Evolutionary conservation across 2,113 vertebrate genomes (phyloP), one percentile per base, ranked within the genome.

Genomic region (Xiphias gladius): DNA sequence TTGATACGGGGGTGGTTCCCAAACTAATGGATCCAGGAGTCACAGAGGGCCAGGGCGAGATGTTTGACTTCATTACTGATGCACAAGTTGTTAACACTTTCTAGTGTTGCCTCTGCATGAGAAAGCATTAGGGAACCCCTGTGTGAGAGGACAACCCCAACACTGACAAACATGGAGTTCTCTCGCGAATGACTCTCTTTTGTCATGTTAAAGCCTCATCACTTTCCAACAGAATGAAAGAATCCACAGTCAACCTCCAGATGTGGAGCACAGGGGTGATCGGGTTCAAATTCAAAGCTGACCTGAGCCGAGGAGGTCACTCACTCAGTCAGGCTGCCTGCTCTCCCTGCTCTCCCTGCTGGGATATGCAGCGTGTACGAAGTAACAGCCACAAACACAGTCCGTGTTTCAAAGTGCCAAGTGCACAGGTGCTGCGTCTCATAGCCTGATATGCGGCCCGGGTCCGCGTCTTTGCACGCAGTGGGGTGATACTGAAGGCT

Each of bases 401-500:
- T 4, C 66, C 48, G 62, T 70, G 69, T 69, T 67, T 73, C 66
- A 62, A 70, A 80, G 84, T 88, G 89, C 75, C 81, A 88, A 66
- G 57, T 54, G 82, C 80, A 88, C 91, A 90, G 89, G 88, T 90
- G 88, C 73, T 75, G 71, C 72, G 37, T 63, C 81, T 59, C 62
- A 28, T 1, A 70, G 74, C 55, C 52, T 12, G 48, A 62, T 59
- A 22, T 41, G 80, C 72, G 52, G 54, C 69, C 24, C 14, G 22
- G 7, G 63, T 19, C 64, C 39, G 68, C 64, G 28, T 32, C 62
- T 20, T 7, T 28, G 61, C 79, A 37, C 22, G 30, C 65, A 71
- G 39, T 52, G 43, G 3, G 20, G n/a, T 20, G n/a, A 17, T 28
- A 80, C 4, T 41, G 32, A 58, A 46, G 62, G 50, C 26, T 22